These are phyloP conservation scores for Apoda limacodes DNA, from an alignment of 2,888 invertebrate genomes.

Conservation along the genomic window DNA sequence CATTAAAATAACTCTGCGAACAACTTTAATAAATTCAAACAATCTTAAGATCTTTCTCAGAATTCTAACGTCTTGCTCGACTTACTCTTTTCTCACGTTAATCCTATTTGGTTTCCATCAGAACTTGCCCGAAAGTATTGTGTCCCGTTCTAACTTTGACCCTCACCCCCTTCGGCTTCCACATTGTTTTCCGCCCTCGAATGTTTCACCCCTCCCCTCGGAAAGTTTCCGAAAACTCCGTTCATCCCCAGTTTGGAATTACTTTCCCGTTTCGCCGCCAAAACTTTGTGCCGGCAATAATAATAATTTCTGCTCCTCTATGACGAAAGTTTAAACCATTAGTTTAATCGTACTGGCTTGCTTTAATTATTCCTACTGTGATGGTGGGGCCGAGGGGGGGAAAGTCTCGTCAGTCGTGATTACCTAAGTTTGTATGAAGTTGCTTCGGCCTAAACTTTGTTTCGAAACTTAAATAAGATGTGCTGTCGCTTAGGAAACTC, in stretches of 20 bases:
- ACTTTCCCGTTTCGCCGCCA: conserved; percentile 55
- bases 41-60: too few species aligned
- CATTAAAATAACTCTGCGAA: too few species aligned
- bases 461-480: too few species aligned
- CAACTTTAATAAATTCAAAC: too few species aligned
- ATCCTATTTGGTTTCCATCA: conserved; percentile 67
- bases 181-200: conserved; percentile 19
- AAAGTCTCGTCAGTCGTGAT: conserved; percentile 15
- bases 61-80: conserved; percentile 42
- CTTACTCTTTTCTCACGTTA: conserved; percentile 58
- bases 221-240: conserved; percentile 50
- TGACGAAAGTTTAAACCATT: conserved; percentile 67
- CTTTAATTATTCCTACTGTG: conserved; percentile 59
- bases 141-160: conserved; percentile 21
- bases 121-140: conserved; percentile 58
- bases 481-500: too few species aligned
- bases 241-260: conserved; percentile 45
- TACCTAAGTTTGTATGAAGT: too few species aligned
- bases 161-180: too few species aligned
- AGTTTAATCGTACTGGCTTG: conserved; percentile 59
- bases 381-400: conserved; percentile 15
- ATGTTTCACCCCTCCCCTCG: conserved; percentile 39
- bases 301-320: conserved; percentile 59
- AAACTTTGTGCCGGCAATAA: conserved; percentile 56
- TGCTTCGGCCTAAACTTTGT: too few species aligned